phyloP scores from a whole-genome alignment of 1,140 invertebrate genomes.

The Drosophila lacertosa region DNA sequence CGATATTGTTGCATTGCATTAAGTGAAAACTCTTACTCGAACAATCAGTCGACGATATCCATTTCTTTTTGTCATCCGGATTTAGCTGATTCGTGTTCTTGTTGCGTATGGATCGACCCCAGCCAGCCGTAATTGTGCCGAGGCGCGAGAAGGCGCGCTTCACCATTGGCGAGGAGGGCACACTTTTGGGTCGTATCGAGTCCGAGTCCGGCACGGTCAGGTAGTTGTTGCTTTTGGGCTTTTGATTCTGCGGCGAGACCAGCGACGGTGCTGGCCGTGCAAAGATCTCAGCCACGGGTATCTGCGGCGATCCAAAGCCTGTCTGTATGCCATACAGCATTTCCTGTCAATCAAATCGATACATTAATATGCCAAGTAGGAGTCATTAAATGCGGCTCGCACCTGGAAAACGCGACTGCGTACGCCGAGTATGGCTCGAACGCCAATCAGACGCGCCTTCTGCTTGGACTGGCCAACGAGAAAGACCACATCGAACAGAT shows the following conservation, averaged over 20 bases:
- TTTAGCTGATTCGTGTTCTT: slow-evolving; percentile 89
- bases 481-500: slow-evolving; percentile 95
- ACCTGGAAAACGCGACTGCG: slow-evolving; percentile 85
- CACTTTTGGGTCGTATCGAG: slow-evolving; percentile 92
- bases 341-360: slow-evolving; percentile 95
- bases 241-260: slow-evolving; percentile 90
- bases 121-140: slow-evolving; percentile 94
- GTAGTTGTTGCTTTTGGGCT: slow-evolving; percentile 96
- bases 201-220: slow-evolving; percentile 91
- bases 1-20: slow-evolving; percentile 82
- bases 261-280: slow-evolving; percentile 93
- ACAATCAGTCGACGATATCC: slow-evolving; percentile 96
- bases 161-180: slow-evolving; percentile 97
- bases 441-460: slow-evolving; percentile 94
- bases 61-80: slow-evolving; percentile 95
- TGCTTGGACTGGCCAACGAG: slow-evolving; percentile 94
- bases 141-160: slow-evolving; percentile 95
- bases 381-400: too few relatives aligned
- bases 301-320: slow-evolving; percentile 96
- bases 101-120: slow-evolving; percentile 92
- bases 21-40: slow-evolving; percentile 88
- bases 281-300: slow-evolving; percentile 94
- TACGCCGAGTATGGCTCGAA: slow-evolving; percentile 95
- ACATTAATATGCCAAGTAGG: slow-evolving; percentile 84
- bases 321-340: slow-evolving; percentile 97